These are phyloP conservation scores for Sebastes nivosus DNA, from an alignment of 2,797 vertebrate genomes.

Conservation along the genomic window DNA sequence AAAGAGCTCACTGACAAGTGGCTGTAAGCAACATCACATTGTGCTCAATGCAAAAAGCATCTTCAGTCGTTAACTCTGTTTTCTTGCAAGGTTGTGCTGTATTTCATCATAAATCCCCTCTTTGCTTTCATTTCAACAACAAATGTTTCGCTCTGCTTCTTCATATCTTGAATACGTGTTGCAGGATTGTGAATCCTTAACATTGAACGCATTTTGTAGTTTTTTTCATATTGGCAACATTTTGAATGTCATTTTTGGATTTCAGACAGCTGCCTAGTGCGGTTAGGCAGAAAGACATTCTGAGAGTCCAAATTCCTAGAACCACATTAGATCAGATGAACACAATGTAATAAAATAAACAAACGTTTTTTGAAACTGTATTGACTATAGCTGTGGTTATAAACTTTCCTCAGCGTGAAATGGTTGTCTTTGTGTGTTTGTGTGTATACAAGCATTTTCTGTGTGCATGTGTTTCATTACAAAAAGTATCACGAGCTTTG, in stretches of 20 bases:
- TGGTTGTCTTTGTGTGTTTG: neutral
- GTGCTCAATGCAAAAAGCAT: neutral
- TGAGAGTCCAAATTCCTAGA: neutral
- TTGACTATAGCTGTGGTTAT: neutral
- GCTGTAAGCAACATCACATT: slow-evolving; percentile 1
- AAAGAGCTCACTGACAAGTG: slow-evolving; percentile 17
- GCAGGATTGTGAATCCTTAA: neutral
- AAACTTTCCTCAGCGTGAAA: neutral
- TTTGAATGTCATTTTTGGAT: neutral
- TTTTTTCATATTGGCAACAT: neutral
- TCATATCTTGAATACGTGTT: neutral
- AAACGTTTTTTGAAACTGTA: neutral
- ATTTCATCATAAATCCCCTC: neutral
- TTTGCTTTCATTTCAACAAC: neutral
- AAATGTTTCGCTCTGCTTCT: neutral
- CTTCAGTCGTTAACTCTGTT: neutral
- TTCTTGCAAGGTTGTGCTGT: neutral
- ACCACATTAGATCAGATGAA: neutral
- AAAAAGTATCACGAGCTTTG: neutral
- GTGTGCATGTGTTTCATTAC: neutral
- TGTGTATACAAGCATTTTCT: neutral
- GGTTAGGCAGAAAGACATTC: neutral
- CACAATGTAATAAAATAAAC: neutral
- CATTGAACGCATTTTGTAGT: neutral
- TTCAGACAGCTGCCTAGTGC: neutral